Base-by-base conservation (phyloP, 1,140 invertebrate species). In the Druon quercuslanigerum region DNA sequence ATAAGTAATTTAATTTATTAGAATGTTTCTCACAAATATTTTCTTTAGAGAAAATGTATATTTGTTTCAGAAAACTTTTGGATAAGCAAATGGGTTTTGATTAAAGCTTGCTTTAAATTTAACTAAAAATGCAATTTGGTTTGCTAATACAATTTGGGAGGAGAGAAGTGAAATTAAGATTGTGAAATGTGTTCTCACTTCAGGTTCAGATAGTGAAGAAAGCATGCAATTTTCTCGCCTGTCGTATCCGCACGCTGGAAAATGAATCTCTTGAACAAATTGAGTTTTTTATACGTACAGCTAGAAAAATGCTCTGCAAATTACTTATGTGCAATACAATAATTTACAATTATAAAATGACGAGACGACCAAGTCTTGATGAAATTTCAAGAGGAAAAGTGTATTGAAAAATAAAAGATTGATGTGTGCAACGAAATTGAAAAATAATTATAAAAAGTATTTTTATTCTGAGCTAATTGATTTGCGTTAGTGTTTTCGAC, bases 171-270 rank as follows among this genome's bases (percentile, higher is more conserved):
- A 46, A 46, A 46, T 46, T 46, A 46, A 46, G 40, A 46, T 46
- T 46, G 40, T 46, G 40, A 33, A 8, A 14, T 16, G 13, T 66
- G 33, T 66, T 66, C 25, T 9, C 25, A 14, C 7, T 13, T 40
- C 20, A 66, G 60, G 25, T 66, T 40, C 33, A 66, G 40, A 66
- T 66, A 66, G 25, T 46, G 57, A 66, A 66, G 60, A 66, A 66
- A 66, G n/a, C 25, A 66, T 66, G 60, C 60, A 66, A 66, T 66
- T 66, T 66, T 66, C 60, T 66, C 60, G 60, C 33, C 60, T 66
- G 60, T 66, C 60, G 40, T 66, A 66, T 46, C 60, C 25, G 25
- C 33, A 14, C 13, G 60, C 40, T 46, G 60, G 60, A 66, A 66
- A 66, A 66, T 66, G 25, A 66, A 66, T 66, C 60, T 66, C 20